A percentile compares a stretch with the other conserved stretches of the same genome.
phyloP scores from a whole-genome alignment of 2,797 vertebrate species.

The Lutjanus campechanus region DNA sequence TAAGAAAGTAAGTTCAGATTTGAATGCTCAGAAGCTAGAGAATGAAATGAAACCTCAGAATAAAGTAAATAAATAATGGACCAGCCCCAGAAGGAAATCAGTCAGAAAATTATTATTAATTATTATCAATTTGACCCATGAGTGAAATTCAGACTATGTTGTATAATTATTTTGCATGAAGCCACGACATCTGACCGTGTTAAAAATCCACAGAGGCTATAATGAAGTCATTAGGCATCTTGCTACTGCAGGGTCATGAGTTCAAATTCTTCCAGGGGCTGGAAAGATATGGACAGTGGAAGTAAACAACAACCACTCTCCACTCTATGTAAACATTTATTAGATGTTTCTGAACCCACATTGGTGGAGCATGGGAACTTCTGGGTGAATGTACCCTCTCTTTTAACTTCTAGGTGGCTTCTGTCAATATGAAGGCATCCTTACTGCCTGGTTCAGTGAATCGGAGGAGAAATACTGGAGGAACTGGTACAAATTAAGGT shows the following conservation, averaged over 20 bases:
- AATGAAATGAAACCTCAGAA: too few relatives aligned
- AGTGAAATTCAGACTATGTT: too few relatives aligned
- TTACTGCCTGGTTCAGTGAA: neutral
- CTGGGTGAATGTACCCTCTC: neutral
- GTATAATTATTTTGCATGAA: neutral
- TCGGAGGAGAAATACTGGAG: neutral
- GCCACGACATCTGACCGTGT: neutral
- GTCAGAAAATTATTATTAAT: neutral
- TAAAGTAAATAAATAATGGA: too few relatives aligned
- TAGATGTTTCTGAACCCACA: neutral
- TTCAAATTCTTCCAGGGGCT: conserved; percentile 28
- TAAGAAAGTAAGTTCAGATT: too few relatives aligned
- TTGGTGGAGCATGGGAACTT: conserved; percentile 15
- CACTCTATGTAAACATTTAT: conserved; percentile 34
- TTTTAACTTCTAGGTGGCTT: conserved; percentile 23
- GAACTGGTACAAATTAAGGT: neutral
- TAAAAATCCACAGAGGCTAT: neutral
- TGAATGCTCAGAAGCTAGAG: too few relatives aligned
- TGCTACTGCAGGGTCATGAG: neutral
- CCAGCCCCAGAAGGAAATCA: neutral
- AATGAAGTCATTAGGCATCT: neutral
- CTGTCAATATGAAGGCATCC: neutral
- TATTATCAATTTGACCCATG: neutral
- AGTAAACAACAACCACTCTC: conserved; percentile 17
- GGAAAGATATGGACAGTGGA: conserved; percentile 9